Conservation (phyloP, 1,140 invertebrate genomes). For the Triops longicaudatus region DNA sequence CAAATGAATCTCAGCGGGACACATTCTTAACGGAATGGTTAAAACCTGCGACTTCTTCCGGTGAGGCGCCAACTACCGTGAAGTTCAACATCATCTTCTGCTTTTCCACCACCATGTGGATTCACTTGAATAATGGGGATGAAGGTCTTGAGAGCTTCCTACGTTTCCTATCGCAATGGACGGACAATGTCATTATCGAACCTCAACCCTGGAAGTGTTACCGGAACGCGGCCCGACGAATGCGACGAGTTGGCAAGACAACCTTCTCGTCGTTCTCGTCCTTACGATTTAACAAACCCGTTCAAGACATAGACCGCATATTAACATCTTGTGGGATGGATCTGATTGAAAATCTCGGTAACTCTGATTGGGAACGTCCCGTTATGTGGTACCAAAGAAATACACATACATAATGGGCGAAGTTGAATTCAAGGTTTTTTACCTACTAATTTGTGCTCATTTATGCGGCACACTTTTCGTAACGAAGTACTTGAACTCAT, state of each 20-base stretch:
- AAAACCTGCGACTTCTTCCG: background rate
- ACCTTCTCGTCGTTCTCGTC: constrained; percentile 50
- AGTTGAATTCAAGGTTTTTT: background rate
- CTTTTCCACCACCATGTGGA: constrained; percentile 80
- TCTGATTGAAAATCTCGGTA: constrained; percentile 23
- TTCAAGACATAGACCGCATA: constrained; percentile 50
- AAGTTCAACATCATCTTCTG: constrained; percentile 63
- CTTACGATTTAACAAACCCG: constrained; percentile 52
- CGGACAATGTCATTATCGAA: constrained; percentile 58
- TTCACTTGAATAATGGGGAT: constrained; percentile 73
- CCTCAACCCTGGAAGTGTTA: constrained; percentile 77
- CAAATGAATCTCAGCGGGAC: constrained; percentile 38
- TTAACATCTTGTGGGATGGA: constrained; percentile 44
- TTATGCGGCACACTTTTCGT: background rate
- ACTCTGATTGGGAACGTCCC: constrained; percentile 26
- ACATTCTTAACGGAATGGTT: constrained; percentile 19
- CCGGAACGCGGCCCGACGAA: constrained; percentile 56
- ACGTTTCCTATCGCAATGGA: constrained; percentile 48
- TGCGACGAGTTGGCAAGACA: constrained; percentile 49
- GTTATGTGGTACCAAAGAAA: constrained; percentile 25
- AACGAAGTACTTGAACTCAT: background rate
- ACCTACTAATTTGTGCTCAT: too few relatives aligned
- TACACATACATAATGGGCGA: background rate
- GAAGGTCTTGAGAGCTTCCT: constrained; percentile 45
- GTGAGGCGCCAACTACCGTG: constrained; percentile 32